phyloP scores from a whole-genome alignment of 2,113 vertebrate genomes.

The Leucoraja erinaceus region DNA sequence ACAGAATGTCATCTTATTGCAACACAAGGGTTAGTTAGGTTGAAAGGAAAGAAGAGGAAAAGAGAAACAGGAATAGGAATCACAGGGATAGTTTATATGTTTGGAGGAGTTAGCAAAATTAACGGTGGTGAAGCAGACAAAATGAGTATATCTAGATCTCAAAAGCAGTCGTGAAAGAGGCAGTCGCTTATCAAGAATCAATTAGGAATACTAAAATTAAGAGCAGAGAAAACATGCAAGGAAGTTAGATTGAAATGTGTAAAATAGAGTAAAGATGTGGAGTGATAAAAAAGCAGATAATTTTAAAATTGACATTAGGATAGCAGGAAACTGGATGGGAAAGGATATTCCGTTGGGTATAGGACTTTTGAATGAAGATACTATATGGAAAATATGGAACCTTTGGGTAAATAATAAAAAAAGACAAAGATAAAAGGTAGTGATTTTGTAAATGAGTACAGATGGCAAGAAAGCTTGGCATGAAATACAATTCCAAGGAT shows the following conservation, averaged over 20 bases:
- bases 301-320: background rate
- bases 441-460: background rate
- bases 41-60: background rate
- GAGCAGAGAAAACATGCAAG: background rate
- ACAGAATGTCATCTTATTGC: background rate
- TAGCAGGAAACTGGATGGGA: background rate
- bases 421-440: background rate
- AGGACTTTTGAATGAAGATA: background rate
- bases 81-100: background rate
- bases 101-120: too few species aligned
- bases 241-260: background rate
- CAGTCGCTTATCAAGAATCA: background rate
- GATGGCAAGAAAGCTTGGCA: background rate
- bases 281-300: background rate
- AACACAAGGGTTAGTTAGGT: background rate
- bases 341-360: background rate
- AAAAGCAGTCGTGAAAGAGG: background rate
- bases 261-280: background rate
- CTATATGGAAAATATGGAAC: background rate
- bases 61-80: background rate
- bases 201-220: background rate
- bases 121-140: background rate
- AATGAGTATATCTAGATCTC: background rate
- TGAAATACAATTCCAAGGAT: background rate
- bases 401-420: background rate